These are phyloP conservation scores for Miniopterus natalensis DNA, from an alignment of 2,113 vertebrate genomes.

Conservation along the genomic window DNA sequence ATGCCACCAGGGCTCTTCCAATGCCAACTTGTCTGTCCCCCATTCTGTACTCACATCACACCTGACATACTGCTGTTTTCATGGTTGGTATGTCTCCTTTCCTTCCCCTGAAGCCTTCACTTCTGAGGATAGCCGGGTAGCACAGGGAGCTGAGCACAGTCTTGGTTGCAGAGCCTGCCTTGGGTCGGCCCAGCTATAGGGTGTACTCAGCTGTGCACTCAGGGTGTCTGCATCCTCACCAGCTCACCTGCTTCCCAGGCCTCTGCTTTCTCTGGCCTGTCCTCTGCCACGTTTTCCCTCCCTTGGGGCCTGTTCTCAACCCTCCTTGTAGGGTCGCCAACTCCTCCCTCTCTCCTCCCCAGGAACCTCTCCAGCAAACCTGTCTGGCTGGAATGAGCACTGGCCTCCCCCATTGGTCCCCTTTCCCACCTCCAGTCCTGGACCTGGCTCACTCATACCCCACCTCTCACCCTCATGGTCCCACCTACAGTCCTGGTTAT, in stretches of 20 bases:
- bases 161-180: not conserved
- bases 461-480: fast-evolving
- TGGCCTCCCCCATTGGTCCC: not conserved
- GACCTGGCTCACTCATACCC: not conserved
- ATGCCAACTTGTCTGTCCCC: fast-evolving
- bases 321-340: fast-evolving
- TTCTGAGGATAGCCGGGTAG: fast-evolving
- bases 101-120: fast-evolving
- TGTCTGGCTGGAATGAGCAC: not conserved
- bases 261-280: too few relatives aligned
- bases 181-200: too few relatives aligned
- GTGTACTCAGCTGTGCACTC: not conserved
- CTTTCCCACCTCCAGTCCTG: not conserved
- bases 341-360: not conserved
- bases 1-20: fast-evolving
- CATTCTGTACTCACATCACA: fast-evolving
- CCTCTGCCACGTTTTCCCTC: too few relatives aligned
- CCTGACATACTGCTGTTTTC: fast-evolving
- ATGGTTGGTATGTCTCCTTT: fast-evolving
- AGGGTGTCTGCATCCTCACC: not conserved
- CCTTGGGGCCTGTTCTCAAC: too few relatives aligned
- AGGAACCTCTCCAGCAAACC: too few relatives aligned
- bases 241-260: not conserved
- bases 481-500: not conserved
- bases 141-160: fast-evolving